Conservation (phyloP, 2,888 invertebrate genomes). For the Bruchidius siliquastri region DNA sequence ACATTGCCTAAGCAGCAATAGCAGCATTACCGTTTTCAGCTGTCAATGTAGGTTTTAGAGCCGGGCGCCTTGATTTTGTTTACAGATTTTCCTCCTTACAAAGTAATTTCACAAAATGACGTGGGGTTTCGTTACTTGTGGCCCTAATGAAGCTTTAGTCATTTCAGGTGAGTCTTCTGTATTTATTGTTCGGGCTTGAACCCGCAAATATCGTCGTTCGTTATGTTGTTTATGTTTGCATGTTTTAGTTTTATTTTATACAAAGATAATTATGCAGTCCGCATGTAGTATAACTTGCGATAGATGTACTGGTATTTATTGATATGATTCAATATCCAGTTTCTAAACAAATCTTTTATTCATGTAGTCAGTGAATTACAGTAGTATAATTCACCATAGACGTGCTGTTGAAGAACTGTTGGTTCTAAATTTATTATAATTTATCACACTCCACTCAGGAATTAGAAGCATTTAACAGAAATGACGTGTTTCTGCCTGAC, state of each 20-base stretch:
- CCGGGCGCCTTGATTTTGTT: not conserved
- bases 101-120: constrained; percentile 31
- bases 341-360: not conserved
- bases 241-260: too few species aligned
- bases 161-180: constrained; percentile 72
- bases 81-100: not conserved
- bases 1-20: not conserved
- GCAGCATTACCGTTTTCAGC: not conserved
- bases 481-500: not conserved
- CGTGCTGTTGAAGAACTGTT: not conserved
- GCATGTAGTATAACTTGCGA: too few species aligned
- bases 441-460: too few species aligned
- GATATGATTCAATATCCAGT: too few species aligned
- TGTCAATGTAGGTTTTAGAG: not conserved
- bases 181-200: not conserved
- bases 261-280: too few species aligned
- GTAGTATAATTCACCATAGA: not conserved
- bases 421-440: not conserved
- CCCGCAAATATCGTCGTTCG: not conserved
- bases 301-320: too few species aligned
- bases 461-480: not conserved
- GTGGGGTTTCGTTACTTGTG: constrained; percentile 89
- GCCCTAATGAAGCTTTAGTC: constrained; percentile 90
- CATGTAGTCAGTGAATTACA: not conserved
- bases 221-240: too few species aligned